Percentiles rank a stretch among this genome's conserved stretches.
Evolutionary conservation across 2,113 vertebrate species (phyloP).

Genomic region (Pteruthius melanotis): DNA sequence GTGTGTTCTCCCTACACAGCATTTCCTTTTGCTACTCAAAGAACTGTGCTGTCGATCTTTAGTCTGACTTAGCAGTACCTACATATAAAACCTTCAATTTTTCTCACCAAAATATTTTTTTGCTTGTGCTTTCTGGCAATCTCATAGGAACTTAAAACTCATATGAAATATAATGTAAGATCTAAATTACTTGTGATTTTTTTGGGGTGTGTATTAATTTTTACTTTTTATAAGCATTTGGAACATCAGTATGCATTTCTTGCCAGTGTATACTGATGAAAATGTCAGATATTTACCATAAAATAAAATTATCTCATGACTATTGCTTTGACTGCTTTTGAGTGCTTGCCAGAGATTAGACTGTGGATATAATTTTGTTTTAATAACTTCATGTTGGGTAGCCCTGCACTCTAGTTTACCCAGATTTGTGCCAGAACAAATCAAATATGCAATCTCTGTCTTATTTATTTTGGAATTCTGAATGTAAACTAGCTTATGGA

Average conservation of each 20-base stretch:
- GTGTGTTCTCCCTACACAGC: neutral
- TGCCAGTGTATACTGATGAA: neutral
- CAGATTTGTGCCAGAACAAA: constrained; percentile 15
- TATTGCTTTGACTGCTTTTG: constrained; percentile 3
- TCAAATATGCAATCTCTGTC: neutral
- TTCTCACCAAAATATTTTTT: neutral
- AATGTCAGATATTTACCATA: constrained; percentile 17
- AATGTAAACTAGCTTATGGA: constrained; percentile 12
- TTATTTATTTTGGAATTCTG: constrained; percentile 16
- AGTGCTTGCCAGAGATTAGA: constrained; percentile 30
- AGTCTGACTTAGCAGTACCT: neutral
- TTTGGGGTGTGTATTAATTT: neutral
- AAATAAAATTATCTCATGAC: neutral
- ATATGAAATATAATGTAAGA: neutral
- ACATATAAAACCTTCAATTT: neutral
- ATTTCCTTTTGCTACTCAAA: neutral
- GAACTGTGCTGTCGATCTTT: neutral
- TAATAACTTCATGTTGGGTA: neutral
- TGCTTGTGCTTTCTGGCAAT: neutral
- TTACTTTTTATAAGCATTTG: neutral
- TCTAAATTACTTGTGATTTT: neutral
- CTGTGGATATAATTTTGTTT: constrained; percentile 11
- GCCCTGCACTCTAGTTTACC: neutral
- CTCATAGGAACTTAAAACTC: neutral
- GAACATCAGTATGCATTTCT: neutral